Conservation (phyloP, 2,113 vertebrate species). For the Nipponia nippon region DNA sequence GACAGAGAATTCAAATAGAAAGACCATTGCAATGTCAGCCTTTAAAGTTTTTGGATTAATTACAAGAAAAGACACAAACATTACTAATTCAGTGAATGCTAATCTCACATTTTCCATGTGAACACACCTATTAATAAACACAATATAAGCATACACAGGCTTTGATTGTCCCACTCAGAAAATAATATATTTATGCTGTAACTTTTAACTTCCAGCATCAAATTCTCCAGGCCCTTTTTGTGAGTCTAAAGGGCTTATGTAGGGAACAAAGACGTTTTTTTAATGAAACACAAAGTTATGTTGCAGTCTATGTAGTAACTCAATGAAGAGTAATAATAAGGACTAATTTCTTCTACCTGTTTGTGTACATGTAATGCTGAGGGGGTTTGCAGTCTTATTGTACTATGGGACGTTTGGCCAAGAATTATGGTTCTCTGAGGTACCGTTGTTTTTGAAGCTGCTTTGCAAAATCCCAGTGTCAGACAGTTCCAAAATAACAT, state of each 20-base stretch:
- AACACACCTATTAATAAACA: background rate
- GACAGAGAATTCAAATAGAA: background rate
- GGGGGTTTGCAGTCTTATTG: background rate
- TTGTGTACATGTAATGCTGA: background rate
- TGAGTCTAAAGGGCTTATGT: background rate
- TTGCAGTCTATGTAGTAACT: background rate
- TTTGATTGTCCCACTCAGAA: background rate
- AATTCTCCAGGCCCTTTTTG: background rate
- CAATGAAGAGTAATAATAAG: background rate
- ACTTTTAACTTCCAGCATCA: background rate
- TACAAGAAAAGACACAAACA: background rate
- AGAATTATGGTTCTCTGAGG: background rate
- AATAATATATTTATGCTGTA: background rate
- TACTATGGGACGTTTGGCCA: background rate
- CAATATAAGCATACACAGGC: background rate
- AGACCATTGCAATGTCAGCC: background rate
- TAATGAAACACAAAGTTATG: background rate
- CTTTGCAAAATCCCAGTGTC: background rate
- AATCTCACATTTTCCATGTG: background rate
- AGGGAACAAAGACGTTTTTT: background rate
- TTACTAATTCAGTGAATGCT: background rate
- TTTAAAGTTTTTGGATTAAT: background rate
- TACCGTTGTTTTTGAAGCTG: background rate
- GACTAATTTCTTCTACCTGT: background rate
- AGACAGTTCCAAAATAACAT: background rate